Evolutionary conservation across 2,113 vertebrate species (phyloP), one percentile per base, ranked within the genome.

Genomic region (Microtus ochrogaster): DNA sequence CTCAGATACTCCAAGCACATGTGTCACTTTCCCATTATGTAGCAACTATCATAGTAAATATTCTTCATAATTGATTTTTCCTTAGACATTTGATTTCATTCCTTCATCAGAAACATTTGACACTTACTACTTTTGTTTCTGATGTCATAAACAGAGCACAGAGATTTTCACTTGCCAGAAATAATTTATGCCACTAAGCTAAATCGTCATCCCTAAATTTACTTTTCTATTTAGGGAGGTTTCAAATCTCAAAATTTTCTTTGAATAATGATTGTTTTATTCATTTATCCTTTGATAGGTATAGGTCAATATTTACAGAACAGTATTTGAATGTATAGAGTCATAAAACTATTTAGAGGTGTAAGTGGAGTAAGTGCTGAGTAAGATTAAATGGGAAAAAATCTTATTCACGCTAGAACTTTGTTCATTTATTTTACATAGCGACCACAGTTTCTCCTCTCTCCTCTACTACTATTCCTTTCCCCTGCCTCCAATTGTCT

Each of bases 181-280:
- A 41, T 5, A 26, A 17, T 39, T 41, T 41, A 41, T 30, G 14
- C 19, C 24, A 63, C n/a, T 44, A 3, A 84, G 58, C 58, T 84
- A 84, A 41, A 65, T 65, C 12, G 10, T 7, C 9, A 63, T 7
- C 13, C 3, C 12, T 63, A 41, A 17, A 3, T 39, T 41, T 82
- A 26, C 12, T 95, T 96, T 89, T 81, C 68, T 52, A 87, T 84
- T 70, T 93, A 91, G 92, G 28, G 39, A 41, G 6, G 39, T 65
- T 96, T 96, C 47, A 90, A n/a, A 65, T 84, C n/a, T 91, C 41
- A 92, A 36, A 92, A 65, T 91, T 91, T 94, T 96, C 84, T 30
- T 55, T 93, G 33, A 87, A 5, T 86, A 96, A 87, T 78, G 87
- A 39, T 74, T 41, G 65, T 93, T 79, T 96, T 90, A 86, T 83